A percentile compares a stretch with the other conserved stretches of the same genome.
Evolutionary conservation across 2,888 invertebrate genomes (phyloP).

Genomic region (Cotesia congregata): DNA sequence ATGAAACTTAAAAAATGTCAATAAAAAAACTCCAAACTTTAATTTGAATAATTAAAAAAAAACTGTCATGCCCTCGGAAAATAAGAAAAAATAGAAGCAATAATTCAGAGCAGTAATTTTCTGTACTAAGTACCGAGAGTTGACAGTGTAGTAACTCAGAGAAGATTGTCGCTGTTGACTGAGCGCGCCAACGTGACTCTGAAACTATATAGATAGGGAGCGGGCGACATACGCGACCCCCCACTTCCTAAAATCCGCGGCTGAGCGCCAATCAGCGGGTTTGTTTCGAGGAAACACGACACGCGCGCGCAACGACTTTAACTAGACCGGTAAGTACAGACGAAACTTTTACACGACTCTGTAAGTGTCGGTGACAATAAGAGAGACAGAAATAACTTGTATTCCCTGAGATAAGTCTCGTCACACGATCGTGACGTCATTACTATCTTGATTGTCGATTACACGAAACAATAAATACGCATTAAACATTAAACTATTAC

Average conservation of each 20-base stretch:
- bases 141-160: conserved; percentile 13
- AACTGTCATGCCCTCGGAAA: no score
- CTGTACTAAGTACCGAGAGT: not conserved
- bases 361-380: not conserved
- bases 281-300: conserved; percentile 3
- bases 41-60: no score
- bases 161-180: conserved; percentile 53
- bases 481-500: conserved; percentile 40
- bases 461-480: conserved; percentile 53
- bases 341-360: not conserved
- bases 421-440: conserved; percentile 58
- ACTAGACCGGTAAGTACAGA: conserved; percentile 21
- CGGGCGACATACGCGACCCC: conserved; percentile 24
- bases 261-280: conserved; percentile 4
- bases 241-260: conserved; percentile 17
- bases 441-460: conserved; percentile 61
- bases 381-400: not conserved
- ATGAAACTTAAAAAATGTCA: not conserved
- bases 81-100: no score
- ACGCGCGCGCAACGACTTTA: conserved; percentile 17
- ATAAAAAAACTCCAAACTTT: no score
- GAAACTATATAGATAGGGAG: conserved; percentile 60
- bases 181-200: conserved; percentile 63
- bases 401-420: not conserved
- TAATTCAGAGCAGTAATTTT: no score